phyloP scores from a whole-genome alignment of 2,888 invertebrate species.

The Zhengitettix transpicula region DNA sequence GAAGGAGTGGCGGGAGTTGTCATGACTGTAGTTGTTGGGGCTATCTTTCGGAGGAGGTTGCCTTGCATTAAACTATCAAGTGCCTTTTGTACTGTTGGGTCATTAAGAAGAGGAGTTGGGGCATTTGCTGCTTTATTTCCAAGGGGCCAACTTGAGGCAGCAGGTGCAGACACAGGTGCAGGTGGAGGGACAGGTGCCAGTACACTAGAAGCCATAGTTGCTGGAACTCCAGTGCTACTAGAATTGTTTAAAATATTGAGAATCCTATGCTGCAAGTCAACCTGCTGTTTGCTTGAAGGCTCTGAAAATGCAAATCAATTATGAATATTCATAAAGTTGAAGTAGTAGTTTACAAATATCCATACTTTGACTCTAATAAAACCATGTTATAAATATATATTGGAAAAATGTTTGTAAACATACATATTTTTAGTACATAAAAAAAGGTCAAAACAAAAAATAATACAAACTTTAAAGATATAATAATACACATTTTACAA shows the following conservation, averaged over 20 bases:
- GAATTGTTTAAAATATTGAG: slow-evolving; percentile 57
- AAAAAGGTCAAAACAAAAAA: not conserved
- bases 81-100: slow-evolving; percentile 63
- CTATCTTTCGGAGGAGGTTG: slow-evolving; percentile 10
- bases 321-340: not conserved
- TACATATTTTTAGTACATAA: not conserved
- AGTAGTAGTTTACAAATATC: not conserved
- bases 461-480: too few relatives aligned
- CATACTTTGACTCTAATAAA: not conserved
- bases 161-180: slow-evolving; percentile 21
- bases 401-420: not conserved
- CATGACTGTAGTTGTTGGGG: not conserved
- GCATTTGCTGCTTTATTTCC: slow-evolving; percentile 4
- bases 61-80: slow-evolving; percentile 48
- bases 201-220: slow-evolving; percentile 13
- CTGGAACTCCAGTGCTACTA: not conserved
- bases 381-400: not conserved
- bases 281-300: slow-evolving; percentile 26
- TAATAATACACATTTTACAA: too few relatives aligned
- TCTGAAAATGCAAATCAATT: not conserved
- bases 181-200: slow-evolving; percentile 19
- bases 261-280: slow-evolving; percentile 59
- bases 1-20: slow-evolving; percentile 1
- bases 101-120: slow-evolving; percentile 41
- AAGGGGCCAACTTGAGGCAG: slow-evolving; percentile 18